Evolutionary conservation across 2,797 vertebrate species (phyloP).

Genomic region (Falco novaeseelandiae): DNA sequence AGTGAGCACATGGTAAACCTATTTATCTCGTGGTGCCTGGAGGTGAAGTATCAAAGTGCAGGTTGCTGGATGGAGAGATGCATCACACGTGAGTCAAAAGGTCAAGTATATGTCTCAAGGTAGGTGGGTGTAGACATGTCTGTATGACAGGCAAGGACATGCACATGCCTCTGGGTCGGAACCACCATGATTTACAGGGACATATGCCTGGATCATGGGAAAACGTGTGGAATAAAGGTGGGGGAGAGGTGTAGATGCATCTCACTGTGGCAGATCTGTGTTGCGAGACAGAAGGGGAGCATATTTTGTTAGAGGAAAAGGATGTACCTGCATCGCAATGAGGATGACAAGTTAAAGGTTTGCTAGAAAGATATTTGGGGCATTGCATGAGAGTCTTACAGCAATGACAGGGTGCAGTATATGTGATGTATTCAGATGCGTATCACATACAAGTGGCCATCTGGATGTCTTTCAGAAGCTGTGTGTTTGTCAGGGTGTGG

Average conservation of each 20-base stretch:
- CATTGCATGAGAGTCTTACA: neutral
- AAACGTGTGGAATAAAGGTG: neutral
- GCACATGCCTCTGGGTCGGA: neutral
- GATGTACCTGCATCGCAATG: neutral
- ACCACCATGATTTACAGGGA: neutral
- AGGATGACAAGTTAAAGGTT: neutral
- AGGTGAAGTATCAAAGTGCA: neutral
- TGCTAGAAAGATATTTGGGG: constrained; percentile 15
- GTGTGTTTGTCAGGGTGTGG: constrained; percentile 14
- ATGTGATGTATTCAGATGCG: constrained; percentile 14
- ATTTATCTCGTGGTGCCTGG: neutral
- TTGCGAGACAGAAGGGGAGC: constrained; percentile 7
- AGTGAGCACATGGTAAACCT: neutral
- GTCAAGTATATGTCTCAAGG: neutral
- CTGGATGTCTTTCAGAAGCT: constrained; percentile 38
- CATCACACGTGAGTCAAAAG: neutral
- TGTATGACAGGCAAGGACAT: neutral
- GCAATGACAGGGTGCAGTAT: neutral
- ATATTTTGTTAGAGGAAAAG: neutral
- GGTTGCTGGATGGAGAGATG: neutral
- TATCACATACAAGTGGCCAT: constrained; percentile 17
- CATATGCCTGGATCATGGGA: neutral
- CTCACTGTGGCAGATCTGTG: neutral
- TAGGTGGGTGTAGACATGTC: neutral
- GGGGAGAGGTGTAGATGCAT: neutral